These are phyloP conservation scores for Actias luna DNA, from an alignment of 2,888 invertebrate genomes.

Conservation along the genomic window DNA sequence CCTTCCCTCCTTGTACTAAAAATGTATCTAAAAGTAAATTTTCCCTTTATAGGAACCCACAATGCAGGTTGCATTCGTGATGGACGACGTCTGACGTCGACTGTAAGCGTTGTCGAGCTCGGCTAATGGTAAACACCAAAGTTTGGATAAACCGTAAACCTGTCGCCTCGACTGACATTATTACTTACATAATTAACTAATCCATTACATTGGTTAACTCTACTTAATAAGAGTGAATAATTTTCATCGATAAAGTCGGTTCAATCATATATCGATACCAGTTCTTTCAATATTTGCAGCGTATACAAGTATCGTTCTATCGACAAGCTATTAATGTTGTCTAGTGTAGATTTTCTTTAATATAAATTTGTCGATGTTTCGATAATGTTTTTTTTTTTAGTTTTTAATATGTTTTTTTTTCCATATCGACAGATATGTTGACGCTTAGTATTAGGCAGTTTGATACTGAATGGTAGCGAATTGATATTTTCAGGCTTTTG, in stretches of 20 bases:
- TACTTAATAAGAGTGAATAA: background rate
- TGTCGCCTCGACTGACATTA: background rate
- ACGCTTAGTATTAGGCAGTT: constrained; percentile 54
- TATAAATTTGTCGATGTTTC: constrained; percentile 23
- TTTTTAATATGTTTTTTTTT: constrained; percentile 53
- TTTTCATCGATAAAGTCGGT: constrained; percentile 13
- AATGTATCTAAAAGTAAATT: background rate
- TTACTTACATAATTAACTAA: background rate
- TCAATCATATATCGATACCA: background rate
- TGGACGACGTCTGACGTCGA: constrained; percentile 75
- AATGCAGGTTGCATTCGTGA: constrained; percentile 79
- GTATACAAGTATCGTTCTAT: constrained; percentile 25
- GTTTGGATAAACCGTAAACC: background rate
- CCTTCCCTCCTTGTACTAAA: background rate
- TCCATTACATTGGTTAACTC: background rate
- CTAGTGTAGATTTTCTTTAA: constrained; percentile 49
- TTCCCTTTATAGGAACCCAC: constrained; percentile 63
- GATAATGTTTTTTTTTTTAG: constrained; percentile 33
- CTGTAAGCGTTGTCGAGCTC: constrained; percentile 33
- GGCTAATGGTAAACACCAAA: background rate
- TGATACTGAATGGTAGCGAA: constrained; percentile 49
- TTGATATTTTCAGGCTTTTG: constrained; percentile 35
- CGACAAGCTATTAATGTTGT: constrained; percentile 58
- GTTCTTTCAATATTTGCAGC: constrained; percentile 22
- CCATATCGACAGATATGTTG: constrained; percentile 62